phyloP scores from a whole-genome alignment of 2,113 vertebrate species.

The Spheniscus mendiculus region DNA sequence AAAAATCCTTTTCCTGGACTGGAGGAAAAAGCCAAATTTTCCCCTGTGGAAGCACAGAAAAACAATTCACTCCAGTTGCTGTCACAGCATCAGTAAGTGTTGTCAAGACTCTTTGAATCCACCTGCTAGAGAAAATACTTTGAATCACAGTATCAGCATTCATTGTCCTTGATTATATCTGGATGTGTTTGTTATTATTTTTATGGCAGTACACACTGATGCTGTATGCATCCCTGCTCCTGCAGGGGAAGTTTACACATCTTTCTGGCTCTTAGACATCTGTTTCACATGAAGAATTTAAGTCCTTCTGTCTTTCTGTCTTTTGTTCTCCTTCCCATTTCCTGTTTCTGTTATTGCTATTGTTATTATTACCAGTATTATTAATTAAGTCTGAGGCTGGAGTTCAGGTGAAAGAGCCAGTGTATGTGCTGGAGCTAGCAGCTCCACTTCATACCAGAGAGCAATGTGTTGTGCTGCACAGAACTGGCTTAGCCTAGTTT shows the following conservation, averaged over 20 bases:
- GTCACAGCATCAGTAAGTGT: neutral
- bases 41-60: neutral
- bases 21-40: neutral
- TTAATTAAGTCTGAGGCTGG: neutral
- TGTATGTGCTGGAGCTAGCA: neutral
- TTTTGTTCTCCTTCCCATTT: neutral
- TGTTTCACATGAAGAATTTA: neutral
- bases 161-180: neutral
- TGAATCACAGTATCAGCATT: neutral
- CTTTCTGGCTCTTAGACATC: neutral
- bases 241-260: neutral
- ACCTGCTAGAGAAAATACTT: neutral
- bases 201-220: neutral
- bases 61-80: neutral
- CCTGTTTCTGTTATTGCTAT: neutral
- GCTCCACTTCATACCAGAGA: neutral
- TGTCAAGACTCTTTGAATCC: neutral
- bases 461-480: neutral
- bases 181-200: neutral
- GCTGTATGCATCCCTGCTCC: neutral
- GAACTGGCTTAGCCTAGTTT: neutral
- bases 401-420: neutral
- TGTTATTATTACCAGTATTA: neutral
- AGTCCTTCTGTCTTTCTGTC: neutral
- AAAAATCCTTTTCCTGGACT: neutral